Evolutionary conservation across 2,797 vertebrate species (phyloP).

Genomic region (Holocentrus rufus): DNA sequence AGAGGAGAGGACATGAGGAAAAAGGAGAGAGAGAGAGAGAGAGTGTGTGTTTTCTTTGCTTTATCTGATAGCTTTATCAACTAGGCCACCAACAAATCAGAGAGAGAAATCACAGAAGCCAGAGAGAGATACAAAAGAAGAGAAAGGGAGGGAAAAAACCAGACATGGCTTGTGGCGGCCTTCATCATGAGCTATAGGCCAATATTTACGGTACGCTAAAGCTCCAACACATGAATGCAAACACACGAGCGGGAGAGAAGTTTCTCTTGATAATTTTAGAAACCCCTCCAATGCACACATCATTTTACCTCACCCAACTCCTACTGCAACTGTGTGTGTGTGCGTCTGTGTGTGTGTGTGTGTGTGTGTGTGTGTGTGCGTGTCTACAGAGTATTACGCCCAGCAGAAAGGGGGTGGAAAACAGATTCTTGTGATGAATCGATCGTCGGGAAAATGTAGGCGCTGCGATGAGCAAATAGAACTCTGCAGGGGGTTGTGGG

Average conservation of each 20-base stretch:
- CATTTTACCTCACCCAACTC: constrained; percentile 55
- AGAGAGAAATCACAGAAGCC: constrained; percentile 29
- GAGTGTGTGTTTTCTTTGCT: constrained; percentile 29
- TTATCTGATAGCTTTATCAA: constrained; percentile 56
- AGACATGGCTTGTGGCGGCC: constrained; percentile 10
- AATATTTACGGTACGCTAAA: constrained; percentile 28
- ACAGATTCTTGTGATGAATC: constrained; percentile 80
- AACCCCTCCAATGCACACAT: constrained; percentile 49
- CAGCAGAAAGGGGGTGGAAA: constrained; percentile 72
- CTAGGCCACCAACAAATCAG: constrained; percentile 45
- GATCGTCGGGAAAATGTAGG: constrained; percentile 77
- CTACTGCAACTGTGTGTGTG: constrained; percentile 31
- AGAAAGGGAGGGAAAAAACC: constrained; percentile 3
- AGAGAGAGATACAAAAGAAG: constrained; percentile 18
- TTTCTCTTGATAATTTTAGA: constrained; percentile 60
- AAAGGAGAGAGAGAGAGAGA: constrained; percentile 45
- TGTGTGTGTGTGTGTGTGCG: constrained; percentile 28
- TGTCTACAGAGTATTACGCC: constrained; percentile 58
- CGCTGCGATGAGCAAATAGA: constrained; percentile 79
- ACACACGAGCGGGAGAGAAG: constrained; percentile 25
- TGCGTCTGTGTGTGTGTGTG: constrained; percentile 29
- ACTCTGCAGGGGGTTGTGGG: constrained; percentile 71
- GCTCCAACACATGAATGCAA: background rate
- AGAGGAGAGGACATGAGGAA: constrained; percentile 24
- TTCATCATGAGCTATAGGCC: constrained; percentile 7